Percentiles rank a stretch among this genome's conserved stretches.
Evolutionary conservation across 2,797 vertebrate genomes (phyloP).

Genomic region (Chaetophractus vellerosus): DNA sequence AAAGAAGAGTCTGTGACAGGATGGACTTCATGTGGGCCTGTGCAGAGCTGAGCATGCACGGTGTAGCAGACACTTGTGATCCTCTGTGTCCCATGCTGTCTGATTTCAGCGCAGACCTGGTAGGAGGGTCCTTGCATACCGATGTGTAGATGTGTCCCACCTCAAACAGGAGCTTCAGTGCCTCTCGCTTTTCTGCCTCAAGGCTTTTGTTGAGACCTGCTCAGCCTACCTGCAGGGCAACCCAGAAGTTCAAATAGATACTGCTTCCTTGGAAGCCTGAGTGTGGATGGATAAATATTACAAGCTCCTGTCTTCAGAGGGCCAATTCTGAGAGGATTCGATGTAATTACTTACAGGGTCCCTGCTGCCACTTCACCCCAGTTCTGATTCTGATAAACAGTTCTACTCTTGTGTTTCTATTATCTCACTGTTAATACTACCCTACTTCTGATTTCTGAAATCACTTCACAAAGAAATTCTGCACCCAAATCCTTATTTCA

Average conservation of each 20-base stretch:
- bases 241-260: neutral
- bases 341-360: too few relatives aligned
- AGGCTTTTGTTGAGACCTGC: neutral
- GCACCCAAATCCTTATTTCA: neutral
- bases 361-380: neutral
- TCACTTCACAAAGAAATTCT: neutral
- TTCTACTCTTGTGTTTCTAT: neutral
- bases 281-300: neutral
- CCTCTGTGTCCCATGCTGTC: neutral
- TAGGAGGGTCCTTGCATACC: neutral
- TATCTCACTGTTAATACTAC: neutral
- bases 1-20: neutral
- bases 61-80: neutral
- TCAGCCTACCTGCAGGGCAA: neutral
- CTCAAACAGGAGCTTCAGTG: neutral
- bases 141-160: neutral
- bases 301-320: neutral
- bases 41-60: neutral
- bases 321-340: neutral
- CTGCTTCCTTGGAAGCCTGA: neutral
- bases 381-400: neutral
- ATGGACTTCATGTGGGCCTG: neutral
- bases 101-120: neutral
- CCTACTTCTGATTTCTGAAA: neutral
- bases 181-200: neutral